Evolutionary conservation across 2,797 vertebrate genomes (phyloP).

Genomic region (Hephaestus fuliginosus): DNA sequence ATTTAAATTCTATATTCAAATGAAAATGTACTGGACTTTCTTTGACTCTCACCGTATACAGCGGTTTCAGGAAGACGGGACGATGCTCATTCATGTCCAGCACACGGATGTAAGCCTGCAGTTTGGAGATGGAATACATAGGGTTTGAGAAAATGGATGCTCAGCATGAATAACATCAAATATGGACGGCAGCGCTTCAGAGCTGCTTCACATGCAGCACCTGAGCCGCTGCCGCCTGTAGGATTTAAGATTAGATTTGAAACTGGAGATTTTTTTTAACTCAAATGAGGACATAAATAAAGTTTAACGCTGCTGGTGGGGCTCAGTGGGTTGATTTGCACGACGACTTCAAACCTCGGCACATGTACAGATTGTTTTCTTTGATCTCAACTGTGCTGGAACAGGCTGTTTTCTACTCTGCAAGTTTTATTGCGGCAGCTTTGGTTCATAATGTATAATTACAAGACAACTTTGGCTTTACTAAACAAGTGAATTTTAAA

Average conservation of each 20-base stretch:
- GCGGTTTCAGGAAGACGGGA: conserved; percentile 89
- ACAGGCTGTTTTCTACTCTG: background rate
- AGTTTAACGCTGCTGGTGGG: background rate
- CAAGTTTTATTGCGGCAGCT: background rate
- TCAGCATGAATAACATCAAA: conserved; percentile 29
- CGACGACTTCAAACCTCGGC: background rate
- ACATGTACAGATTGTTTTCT: background rate
- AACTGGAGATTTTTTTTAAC: conserved; percentile 10
- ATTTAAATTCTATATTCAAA: background rate
- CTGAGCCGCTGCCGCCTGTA: background rate
- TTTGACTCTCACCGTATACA: conserved; percentile 83
- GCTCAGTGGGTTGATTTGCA: background rate
- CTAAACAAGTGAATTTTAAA: background rate
- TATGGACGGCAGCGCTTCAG: background rate
- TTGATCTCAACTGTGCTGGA: background rate
- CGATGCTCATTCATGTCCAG: conserved; percentile 94
- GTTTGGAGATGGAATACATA: conserved; percentile 28
- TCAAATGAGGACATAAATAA: background rate
- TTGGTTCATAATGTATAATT: background rate
- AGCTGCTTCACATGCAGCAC: background rate
- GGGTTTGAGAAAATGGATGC: conserved; percentile 22
- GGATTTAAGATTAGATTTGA: conserved; percentile 15
- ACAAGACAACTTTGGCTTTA: background rate
- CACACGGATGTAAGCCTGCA: conserved; percentile 92
- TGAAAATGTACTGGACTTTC: background rate